A percentile compares a stretch with the other conserved stretches of the same genome.
phyloP scores from a whole-genome alignment of 2,888 invertebrate genomes.

The Perdita meconis region DNA sequence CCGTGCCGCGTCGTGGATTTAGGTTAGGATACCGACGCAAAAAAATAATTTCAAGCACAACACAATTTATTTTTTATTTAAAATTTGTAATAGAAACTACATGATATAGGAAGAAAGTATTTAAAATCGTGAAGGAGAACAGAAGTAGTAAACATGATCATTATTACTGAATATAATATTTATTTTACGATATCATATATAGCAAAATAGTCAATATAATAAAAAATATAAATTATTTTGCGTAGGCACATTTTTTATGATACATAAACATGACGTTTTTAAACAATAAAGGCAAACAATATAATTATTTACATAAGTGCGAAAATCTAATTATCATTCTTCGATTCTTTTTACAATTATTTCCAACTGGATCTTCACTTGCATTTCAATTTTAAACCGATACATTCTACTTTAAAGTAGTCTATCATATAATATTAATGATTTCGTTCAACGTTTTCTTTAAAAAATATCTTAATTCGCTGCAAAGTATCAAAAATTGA shows the following conservation, averaged over 20 bases:
- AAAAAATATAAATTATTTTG: neutral
- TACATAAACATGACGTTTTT: neutral
- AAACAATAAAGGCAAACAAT: neutral
- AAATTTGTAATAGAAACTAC: too few relatives aligned
- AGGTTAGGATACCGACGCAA: conserved; percentile 20
- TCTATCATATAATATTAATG: neutral
- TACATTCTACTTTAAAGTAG: neutral
- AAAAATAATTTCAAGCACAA: neutral
- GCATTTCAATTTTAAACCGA: neutral
- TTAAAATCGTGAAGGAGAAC: too few relatives aligned
- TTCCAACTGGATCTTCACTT: neutral
- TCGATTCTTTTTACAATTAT: neutral
- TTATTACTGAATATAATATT: too few relatives aligned
- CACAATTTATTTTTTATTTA: too few relatives aligned
- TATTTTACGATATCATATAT: too few relatives aligned
- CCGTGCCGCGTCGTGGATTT: neutral
- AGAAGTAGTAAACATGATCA: too few relatives aligned
- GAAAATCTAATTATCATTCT: neutral
- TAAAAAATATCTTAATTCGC: neutral
- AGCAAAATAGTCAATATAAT: neutral
- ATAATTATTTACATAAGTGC: conserved; percentile 3
- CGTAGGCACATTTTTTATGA: neutral
- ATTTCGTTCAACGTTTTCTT: neutral
- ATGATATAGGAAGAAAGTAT: too few relatives aligned
- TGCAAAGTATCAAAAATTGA: neutral